A percentile compares a stretch with the other conserved stretches of the same genome.
phyloP scores from a whole-genome alignment of 1,140 invertebrate species.

The Apis laboriosa region DNA sequence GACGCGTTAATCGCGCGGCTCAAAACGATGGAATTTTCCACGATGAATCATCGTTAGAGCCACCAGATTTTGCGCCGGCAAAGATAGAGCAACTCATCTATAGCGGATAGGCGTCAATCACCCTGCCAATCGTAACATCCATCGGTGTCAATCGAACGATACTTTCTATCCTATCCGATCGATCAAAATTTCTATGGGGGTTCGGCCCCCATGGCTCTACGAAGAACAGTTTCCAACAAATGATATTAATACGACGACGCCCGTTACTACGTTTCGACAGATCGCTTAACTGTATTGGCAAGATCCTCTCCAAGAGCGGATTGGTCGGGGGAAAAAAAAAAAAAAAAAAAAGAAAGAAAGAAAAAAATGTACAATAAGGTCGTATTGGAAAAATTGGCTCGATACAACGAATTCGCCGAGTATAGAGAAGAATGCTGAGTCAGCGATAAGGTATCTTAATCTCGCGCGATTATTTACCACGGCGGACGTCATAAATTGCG shows the following conservation, averaged over 20 bases:
- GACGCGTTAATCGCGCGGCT: too few relatives aligned
- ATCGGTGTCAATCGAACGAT: slow-evolving; percentile 38
- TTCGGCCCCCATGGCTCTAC: too few relatives aligned
- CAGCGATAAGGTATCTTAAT: slow-evolving; percentile 49
- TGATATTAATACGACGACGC: neutral
- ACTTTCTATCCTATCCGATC: slow-evolving; percentile 6
- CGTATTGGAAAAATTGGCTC: neutral
- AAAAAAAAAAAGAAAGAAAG: too few relatives aligned
- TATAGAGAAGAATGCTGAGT: neutral
- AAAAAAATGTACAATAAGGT: neutral
- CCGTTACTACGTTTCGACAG: neutral
- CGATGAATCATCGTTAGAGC: slow-evolving; percentile 29
- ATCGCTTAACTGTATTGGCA: neutral
- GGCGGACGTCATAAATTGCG: slow-evolving; percentile 27
- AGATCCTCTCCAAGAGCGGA: neutral
- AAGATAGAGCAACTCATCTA: slow-evolving; percentile 15
- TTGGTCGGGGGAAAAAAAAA: too few relatives aligned
- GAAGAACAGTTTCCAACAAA: neutral
- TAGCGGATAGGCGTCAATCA: slow-evolving; percentile 51
- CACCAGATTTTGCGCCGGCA: neutral
- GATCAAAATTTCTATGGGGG: neutral
- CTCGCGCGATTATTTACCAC: slow-evolving; percentile 41
- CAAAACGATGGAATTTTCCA: neutral
- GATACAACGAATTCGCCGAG: neutral
- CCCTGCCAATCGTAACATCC: slow-evolving; percentile 47